Evolutionary conservation across 2,888 invertebrate species (phyloP).

Genomic region (Agrochola lychnidis): DNA sequence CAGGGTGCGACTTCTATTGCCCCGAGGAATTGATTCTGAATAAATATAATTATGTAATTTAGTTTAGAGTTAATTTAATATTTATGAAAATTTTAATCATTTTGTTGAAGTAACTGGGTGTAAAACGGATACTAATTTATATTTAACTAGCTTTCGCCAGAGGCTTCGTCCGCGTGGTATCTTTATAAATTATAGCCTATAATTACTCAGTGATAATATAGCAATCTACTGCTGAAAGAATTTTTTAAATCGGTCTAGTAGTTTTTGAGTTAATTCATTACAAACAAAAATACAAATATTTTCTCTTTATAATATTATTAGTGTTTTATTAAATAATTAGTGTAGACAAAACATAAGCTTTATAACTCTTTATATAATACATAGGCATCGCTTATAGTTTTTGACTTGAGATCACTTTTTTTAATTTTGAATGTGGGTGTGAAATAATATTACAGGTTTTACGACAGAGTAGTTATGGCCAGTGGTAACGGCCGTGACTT

Average conservation of each 20-base stretch:
- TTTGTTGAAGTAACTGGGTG: neutral
- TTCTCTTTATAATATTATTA: too few species aligned
- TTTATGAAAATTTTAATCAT: neutral
- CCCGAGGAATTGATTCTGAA: constrained; percentile 45
- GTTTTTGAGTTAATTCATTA: too few species aligned
- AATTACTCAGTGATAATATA: too few species aligned
- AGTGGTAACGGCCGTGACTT: too few species aligned
- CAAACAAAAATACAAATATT: too few species aligned
- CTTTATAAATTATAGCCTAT: too few species aligned
- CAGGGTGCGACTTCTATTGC: constrained; percentile 44
- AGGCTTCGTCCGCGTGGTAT: too few species aligned
- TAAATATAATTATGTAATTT: constrained; percentile 2
- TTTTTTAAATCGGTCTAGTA: too few species aligned
- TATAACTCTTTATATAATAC: neutral
- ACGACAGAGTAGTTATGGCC: too few species aligned
- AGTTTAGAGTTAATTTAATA: constrained; percentile 22
- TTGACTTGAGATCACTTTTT: neutral
- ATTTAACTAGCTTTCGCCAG: neutral
- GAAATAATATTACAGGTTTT: neutral
- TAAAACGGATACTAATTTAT: neutral
- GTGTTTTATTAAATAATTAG: too few species aligned
- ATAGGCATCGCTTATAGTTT: neutral
- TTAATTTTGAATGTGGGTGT: neutral
- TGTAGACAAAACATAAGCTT: neutral
- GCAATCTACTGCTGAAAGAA: too few species aligned